Base-by-base conservation (phyloP, 1,140 invertebrate species). In the Orchesella cincta region DNA sequence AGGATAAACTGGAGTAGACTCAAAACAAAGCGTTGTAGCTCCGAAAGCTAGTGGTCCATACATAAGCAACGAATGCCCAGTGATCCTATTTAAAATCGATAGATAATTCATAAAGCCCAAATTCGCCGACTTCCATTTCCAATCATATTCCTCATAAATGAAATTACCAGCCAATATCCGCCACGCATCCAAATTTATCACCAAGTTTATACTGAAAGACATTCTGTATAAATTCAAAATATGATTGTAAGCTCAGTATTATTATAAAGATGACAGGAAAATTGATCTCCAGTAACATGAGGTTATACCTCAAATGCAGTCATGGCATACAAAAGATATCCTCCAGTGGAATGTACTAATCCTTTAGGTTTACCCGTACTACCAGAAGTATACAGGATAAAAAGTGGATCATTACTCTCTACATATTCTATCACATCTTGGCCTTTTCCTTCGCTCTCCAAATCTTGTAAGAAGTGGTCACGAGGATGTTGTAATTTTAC, bases 41-140 rank as follows among this genome's bases (percentile, higher is more conserved):
- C 89, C 88, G 82, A 89, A 89, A 23, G 84, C 83, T 18, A 90
- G 83, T 20, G 89, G 88, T 57, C 88, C 89, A 83, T 90, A 90
- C 5, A 88, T 85, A 31, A 88, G 86, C 83, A 89, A 89, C 31
- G 84, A 85, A 81, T 90, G 89, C 3, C 88, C 89, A 16, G 89
- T 90, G 39, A 89, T 89, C 81, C 62, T 67, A 16, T 67, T 29
- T 29, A 67, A 67, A 29, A 67, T 31, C 33, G 12, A 26, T n/a
- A 62, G 8, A 62, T 46, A 46, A 12, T 23, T 57, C 54, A 23
- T 8, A 14, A 5, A 57, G n/a, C n/a, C n/a, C n/a, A n/a, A n/a
- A n/a, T n/a, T n/a, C n/a, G n/a, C n/a, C n/a, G n/a, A n/a, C n/a
- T n/a, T n/a, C n/a, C n/a, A n/a, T n/a, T n/a, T n/a, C n/a, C n/a